phyloP scores from a whole-genome alignment of 1,140 invertebrate genomes.

The Caerostris extrusa region DNA sequence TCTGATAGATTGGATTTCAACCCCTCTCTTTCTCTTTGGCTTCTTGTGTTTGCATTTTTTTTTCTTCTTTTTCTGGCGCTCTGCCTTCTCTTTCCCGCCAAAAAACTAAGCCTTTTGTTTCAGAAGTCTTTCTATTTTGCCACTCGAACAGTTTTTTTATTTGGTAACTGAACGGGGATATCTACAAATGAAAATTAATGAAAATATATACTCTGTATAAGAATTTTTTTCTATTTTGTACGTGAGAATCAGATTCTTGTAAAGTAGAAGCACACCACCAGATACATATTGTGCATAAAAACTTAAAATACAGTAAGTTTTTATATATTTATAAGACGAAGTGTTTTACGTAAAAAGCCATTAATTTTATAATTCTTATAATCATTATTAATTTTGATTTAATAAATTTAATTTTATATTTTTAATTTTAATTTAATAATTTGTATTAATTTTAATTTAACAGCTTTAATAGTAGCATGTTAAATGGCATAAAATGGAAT shows the following conservation, averaged over 20 bases:
- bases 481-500: too few species aligned
- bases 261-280: too few species aligned
- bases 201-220: not conserved
- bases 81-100: not conserved
- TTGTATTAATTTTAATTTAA: too few species aligned
- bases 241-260: not conserved
- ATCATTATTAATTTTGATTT: too few species aligned
- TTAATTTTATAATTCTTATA: too few species aligned
- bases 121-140: not conserved
- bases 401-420: too few species aligned
- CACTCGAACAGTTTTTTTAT: not conserved
- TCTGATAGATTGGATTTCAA: constrained; percentile 63
- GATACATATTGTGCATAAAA: too few species aligned
- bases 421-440: too few species aligned
- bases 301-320: too few species aligned
- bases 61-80: not conserved
- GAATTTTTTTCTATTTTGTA: not conserved
- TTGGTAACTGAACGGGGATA: not conserved
- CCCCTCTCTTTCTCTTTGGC: not conserved
- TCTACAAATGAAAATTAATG: not conserved
- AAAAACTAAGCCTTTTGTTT: constrained; percentile 58
- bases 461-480: too few species aligned
- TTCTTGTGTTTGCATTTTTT: not conserved
- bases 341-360: too few species aligned
- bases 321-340: too few species aligned